Base-by-base conservation (phyloP, 2,888 invertebrate genomes). In the Lomographa bimaculata region DNA sequence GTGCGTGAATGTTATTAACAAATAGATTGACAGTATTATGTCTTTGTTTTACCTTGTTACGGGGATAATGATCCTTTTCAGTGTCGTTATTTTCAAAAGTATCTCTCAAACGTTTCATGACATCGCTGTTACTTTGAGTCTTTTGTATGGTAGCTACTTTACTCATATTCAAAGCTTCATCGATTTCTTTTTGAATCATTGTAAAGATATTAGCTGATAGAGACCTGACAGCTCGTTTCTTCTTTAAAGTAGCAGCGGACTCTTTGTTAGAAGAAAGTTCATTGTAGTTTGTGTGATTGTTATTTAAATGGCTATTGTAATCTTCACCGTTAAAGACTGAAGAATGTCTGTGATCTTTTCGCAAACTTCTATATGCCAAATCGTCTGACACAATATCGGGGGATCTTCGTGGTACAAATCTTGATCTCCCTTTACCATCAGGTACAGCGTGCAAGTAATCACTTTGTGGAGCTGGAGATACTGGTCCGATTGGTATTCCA, bases 331-430 rank as follows among this genome's bases (percentile, higher is more conserved):
- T 79, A 25, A 85, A 86, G 9, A 90, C 72, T 3, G 90, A 80
- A 33, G 90, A 90, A 73, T 91, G 91, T 55, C 90, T 90, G 37
- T 91, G 87, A 79, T 97, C 97, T 79, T 97, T 97, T 7, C 97
- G 91, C 33, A 97, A 84, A 59, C 93, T 94, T 58, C 97, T 90
- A 64, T 94, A 97, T 0, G 97, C 97, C 66, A 97, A 83, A 81
- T 97, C 97, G 72, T 97, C 97, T 52, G 94, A 93, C 0, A 97
- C 93, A 10, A 96, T 80, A 74, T 97, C 96, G 0, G 97, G 97
- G 27, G 93, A 93, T 60, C 91, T 91, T 63, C 92, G 91, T 9
- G 93, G 91, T 54, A 92, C 90, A 71, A 93, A 93, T 21, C 91
- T 79, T 2, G 93, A 91, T 33, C 93, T 90, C 5, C 79, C 79